Evolutionary conservation across 2,888 invertebrate genomes (phyloP).

Genomic region (Autographa gamma): DNA sequence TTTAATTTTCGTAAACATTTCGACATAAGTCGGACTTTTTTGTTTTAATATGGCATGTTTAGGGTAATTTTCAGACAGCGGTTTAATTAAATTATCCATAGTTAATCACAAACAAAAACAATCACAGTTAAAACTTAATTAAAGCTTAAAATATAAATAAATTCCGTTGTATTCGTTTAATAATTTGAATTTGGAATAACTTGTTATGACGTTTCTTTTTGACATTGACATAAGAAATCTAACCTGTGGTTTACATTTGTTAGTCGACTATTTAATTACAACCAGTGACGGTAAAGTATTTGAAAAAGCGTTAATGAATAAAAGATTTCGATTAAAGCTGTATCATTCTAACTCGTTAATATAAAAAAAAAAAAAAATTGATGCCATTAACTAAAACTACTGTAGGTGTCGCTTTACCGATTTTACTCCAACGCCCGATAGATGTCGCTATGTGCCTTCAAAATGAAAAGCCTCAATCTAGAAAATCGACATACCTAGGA

Average conservation of each 20-base stretch:
- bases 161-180: slow-evolving; percentile 28
- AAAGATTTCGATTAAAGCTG: no score
- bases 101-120: not conserved
- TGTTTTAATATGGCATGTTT: slow-evolving; percentile 76
- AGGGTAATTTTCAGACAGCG: slow-evolving; percentile 71
- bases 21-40: slow-evolving; percentile 78
- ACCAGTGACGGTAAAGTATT: no score
- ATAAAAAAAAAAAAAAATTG: no score
- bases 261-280: no score
- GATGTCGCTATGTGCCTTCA: no score
- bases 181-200: slow-evolving; percentile 28
- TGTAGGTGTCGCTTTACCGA: no score
- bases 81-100: slow-evolving; percentile 72
- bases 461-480: no score
- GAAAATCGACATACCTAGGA: no score
- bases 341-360: no score
- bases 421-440: no score
- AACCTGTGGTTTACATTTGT: not conserved
- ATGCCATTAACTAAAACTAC: no score
- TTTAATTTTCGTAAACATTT: slow-evolving; percentile 76
- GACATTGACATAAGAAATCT: slow-evolving; percentile 3
- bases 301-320: no score
- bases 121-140: not conserved
- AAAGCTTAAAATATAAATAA: not conserved
- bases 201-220: not conserved